Base-by-base conservation (phyloP, 1,140 invertebrate genomes). In the Anoplophora glabripennis region DNA sequence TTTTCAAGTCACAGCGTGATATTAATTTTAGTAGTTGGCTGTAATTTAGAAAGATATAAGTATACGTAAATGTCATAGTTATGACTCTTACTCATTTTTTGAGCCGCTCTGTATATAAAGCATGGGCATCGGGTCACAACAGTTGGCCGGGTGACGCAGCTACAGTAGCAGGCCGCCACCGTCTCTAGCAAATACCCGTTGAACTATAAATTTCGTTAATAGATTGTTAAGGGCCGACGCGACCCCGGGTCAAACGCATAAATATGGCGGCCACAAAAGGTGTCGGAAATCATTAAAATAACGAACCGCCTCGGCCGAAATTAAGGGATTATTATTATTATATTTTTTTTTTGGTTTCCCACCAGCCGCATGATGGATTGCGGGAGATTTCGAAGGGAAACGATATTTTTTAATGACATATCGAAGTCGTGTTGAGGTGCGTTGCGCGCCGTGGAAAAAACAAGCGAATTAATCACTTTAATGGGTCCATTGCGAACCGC, bases 361-460 rank as follows among this genome's bases (percentile, higher is more conserved):
- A 28, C 21, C 21, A 28, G 21, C 21, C 21, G 21, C 21, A 28
- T 28, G 21, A 28, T 41, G 38, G 38, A 17, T 15, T 46, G 28
- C 44, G 44, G 18, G 58, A 61, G 58, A 64, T 64, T 64, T 59
- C 47, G 57, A 64, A 57, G 59, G 59, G 59, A 61, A 61, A 66
- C 61, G 53, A 61, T 66, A 66, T 66, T 66, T 66, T 64, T 64
- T 64, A 63, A 63, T 61, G 55, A 59, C 65, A 64, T 64, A 60
- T 63, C 53, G 61, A 66, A 66, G 65, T 66, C 49, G 61, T 59
- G 65, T 64, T 64, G 61, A 64, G 61, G 65, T 66, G 38, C 41
- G 37, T 35, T 44, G 8, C 33, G 15, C 15, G n/a, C 11, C 15
- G 21, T 57, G 38, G 53, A 34, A 55, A 56, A 61, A 59, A 49